phyloP scores from a whole-genome alignment of 1,140 invertebrate genomes.

The Bradysia coprophila region DNA sequence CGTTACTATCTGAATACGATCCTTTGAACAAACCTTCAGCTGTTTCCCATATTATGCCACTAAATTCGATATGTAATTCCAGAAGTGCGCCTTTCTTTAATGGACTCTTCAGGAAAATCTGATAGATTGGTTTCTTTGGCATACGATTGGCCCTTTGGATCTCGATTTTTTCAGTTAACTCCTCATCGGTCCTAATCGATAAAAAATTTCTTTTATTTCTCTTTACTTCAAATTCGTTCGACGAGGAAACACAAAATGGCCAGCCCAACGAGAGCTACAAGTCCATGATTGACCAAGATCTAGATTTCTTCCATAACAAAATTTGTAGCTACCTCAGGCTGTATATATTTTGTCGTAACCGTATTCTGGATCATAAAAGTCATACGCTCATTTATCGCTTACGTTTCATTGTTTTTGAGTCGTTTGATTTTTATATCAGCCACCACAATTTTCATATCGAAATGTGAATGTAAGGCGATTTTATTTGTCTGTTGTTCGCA shows the following conservation, averaged over 20 bases:
- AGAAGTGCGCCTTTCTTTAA: slow-evolving; percentile 27
- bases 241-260: no score
- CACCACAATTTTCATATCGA: slow-evolving; percentile 31
- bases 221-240: slow-evolving; percentile 5
- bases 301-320: no score
- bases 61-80: slow-evolving; percentile 33
- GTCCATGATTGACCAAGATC: no score
- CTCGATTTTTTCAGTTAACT: slow-evolving; percentile 1
- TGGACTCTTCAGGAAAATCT: slow-evolving; percentile 31
- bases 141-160: slow-evolving; percentile 18
- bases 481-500: slow-evolving; percentile 33
- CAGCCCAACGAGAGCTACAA: no score
- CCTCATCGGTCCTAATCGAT: background rate
- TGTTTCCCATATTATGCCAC: slow-evolving; percentile 32
- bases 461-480: slow-evolving; percentile 38
- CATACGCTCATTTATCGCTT: no score
- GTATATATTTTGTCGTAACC: no score
- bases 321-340: no score
- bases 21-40: slow-evolving; percentile 41
- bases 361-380: no score
- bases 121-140: slow-evolving; percentile 30
- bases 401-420: slow-evolving; percentile 15
- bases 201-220: no score
- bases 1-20: slow-evolving; percentile 29
- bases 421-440: slow-evolving; percentile 16